A percentile compares a stretch with the other conserved stretches of the same genome.
Evolutionary conservation across 2,113 vertebrate genomes (phyloP).

Genomic region (Labeo catla): DNA sequence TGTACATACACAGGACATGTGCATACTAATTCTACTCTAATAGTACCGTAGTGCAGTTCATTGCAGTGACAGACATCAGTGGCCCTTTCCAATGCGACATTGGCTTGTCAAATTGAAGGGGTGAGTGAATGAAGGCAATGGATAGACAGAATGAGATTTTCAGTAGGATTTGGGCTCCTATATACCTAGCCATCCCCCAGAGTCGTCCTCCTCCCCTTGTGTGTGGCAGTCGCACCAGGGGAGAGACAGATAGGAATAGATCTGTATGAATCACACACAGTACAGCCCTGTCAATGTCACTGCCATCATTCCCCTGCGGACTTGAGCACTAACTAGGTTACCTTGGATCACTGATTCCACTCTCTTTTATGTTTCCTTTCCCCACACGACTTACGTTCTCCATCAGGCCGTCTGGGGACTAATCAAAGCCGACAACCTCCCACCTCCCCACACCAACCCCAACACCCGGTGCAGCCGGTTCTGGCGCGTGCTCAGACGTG

Average conservation of each 20-base stretch:
- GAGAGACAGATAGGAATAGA: constrained; percentile 46
- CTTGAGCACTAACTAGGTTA: constrained; percentile 66
- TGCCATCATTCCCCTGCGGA: constrained; percentile 53
- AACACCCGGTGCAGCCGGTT: background rate
- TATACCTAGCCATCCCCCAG: constrained; percentile 24
- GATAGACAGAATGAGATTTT: constrained; percentile 13
- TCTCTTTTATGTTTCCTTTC: constrained; percentile 53
- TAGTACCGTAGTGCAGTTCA: background rate
- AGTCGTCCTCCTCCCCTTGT: background rate
- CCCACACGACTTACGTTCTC: constrained; percentile 42
- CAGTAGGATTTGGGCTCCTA: constrained; percentile 25
- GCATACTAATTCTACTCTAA: background rate
- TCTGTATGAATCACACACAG: constrained; percentile 46
- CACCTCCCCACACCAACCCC: background rate
- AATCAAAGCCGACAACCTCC: constrained; percentile 37
- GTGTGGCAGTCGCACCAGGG: constrained; percentile 22
- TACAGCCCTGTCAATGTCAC: constrained; percentile 63
- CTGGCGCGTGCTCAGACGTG: background rate
- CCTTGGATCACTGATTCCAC: constrained; percentile 60
- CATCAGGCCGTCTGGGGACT: constrained; percentile 42
- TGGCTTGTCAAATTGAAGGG: background rate
- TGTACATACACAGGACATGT: background rate
- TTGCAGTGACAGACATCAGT: background rate
- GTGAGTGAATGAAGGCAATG: background rate
- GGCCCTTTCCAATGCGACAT: background rate